A percentile compares a stretch with the other conserved stretches of the same genome.
Conservation (phyloP, 2,888 invertebrate species). For the Agriotes lineatus region DNA sequence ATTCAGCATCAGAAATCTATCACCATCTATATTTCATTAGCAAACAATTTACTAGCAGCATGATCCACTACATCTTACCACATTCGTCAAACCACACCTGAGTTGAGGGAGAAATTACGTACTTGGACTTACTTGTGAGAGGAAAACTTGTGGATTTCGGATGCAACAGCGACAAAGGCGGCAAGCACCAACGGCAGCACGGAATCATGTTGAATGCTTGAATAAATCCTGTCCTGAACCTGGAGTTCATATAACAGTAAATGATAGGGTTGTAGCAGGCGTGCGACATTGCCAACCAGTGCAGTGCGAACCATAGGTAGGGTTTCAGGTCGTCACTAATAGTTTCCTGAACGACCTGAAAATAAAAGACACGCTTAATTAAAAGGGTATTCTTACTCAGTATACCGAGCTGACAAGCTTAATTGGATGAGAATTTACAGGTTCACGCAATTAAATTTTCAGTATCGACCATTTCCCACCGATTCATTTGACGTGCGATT, state of each 20-base stretch:
- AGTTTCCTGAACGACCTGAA: constrained; percentile 60
- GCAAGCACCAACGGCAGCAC: constrained; percentile 66
- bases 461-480: not conserved
- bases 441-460: not conserved
- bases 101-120: constrained; percentile 22
- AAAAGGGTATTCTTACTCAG: not conserved
- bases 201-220: constrained; percentile 72
- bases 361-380: not conserved
- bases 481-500: no score
- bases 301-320: constrained; percentile 82
- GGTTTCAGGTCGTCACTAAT: constrained; percentile 70
- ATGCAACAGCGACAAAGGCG: constrained; percentile 43
- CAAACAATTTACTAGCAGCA: no score
- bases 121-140: constrained; percentile 55
- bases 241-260: constrained; percentile 88
- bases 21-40: no score
- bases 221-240: constrained; percentile 80
- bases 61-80: not conserved
- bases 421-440: not conserved
- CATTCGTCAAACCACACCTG: not conserved
- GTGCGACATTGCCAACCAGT: constrained; percentile 91
- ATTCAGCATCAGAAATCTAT: no score
- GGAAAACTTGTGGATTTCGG: constrained; percentile 50
- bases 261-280: constrained; percentile 91
- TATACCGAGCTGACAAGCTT: not conserved